These are phyloP conservation scores for Anthonomus grandis DNA, from an alignment of 1,140 invertebrate genomes.

Conservation along the genomic window DNA sequence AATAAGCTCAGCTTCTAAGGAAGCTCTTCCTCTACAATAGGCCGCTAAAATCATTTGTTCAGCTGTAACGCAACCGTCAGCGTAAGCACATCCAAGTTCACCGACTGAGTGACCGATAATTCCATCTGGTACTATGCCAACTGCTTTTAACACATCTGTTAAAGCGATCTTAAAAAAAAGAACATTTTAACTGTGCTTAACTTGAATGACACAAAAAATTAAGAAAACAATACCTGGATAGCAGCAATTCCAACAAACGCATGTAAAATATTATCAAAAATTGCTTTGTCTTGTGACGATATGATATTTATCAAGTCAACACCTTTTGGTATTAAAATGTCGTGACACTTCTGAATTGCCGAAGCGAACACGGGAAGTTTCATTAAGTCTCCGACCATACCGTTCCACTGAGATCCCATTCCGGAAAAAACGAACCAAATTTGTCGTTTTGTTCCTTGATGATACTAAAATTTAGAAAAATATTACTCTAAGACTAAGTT, in stretches of 20 bases:
- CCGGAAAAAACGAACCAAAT: slow-evolving; percentile 66
- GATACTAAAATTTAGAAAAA: slow-evolving; percentile 47
- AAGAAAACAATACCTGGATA: slow-evolving; percentile 68
- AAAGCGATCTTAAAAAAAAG: slow-evolving; percentile 67
- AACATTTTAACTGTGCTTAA: neutral
- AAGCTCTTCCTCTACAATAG: slow-evolving; percentile 82
- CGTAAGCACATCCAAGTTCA: slow-evolving; percentile 86
- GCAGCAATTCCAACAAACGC: slow-evolving; percentile 90
- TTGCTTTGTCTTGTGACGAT: slow-evolving; percentile 66
- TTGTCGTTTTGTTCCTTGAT: slow-evolving; percentile 45
- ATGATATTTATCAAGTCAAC: slow-evolving; percentile 79
- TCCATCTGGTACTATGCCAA: slow-evolving; percentile 76
- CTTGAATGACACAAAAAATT: neutral
- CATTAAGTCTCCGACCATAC: slow-evolving; percentile 63
- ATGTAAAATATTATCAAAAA: slow-evolving; percentile 79
- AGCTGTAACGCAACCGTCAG: slow-evolving; percentile 78
- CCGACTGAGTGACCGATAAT: slow-evolving; percentile 88
- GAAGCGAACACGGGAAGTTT: slow-evolving; percentile 62
- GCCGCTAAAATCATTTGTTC: slow-evolving; percentile 81
- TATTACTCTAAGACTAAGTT: neutral
- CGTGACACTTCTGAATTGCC: slow-evolving; percentile 67
- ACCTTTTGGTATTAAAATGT: slow-evolving; percentile 67
- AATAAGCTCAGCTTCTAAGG: slow-evolving; percentile 72
- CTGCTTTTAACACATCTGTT: slow-evolving; percentile 67
- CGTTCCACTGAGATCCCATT: slow-evolving; percentile 69